These are phyloP conservation scores for Ophion ventricosus DNA, from an alignment of 2,888 invertebrate genomes.

Conservation along the genomic window DNA sequence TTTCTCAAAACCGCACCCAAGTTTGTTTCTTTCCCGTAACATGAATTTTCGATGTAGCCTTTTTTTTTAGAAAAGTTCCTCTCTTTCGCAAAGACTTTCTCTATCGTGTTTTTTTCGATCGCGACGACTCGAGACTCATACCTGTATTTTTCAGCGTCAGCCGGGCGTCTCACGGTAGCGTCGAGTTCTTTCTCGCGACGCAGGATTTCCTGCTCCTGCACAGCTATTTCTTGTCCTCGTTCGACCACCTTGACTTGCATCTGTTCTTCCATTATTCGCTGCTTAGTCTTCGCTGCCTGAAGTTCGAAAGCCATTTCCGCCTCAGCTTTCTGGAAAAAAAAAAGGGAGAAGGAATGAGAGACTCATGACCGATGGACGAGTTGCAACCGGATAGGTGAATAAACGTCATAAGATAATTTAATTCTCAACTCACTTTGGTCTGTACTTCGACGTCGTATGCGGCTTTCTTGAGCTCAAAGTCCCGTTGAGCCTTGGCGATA, in stretches of 20 bases:
- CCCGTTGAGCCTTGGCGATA: slow-evolving; percentile 97
- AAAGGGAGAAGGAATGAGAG: neutral
- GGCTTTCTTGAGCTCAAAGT: slow-evolving; percentile 98
- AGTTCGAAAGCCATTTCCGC: slow-evolving; percentile 96
- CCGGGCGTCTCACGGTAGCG: slow-evolving; percentile 96
- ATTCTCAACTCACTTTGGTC: slow-evolving; percentile 88
- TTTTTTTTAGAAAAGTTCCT: too few species aligned
- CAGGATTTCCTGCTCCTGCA: slow-evolving; percentile 98
- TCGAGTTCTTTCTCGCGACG: slow-evolving; percentile 96
- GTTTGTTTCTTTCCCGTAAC: too few species aligned
- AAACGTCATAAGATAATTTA: slow-evolving; percentile 2
- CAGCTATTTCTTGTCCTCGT: slow-evolving; percentile 95
- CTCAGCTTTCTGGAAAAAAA: slow-evolving; percentile 88
- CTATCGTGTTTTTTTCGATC: neutral
- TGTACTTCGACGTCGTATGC: slow-evolving; percentile 98
- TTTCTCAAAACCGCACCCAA: too few species aligned
- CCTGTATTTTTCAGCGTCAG: slow-evolving; percentile 96
- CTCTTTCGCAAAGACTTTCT: neutral
- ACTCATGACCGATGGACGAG: slow-evolving; percentile 1
- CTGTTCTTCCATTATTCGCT: slow-evolving; percentile 97
- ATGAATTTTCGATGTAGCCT: neutral
- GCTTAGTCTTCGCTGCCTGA: slow-evolving; percentile 97
- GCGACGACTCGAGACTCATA: slow-evolving; percentile 68
- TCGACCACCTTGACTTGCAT: slow-evolving; percentile 98
- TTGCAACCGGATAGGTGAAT: neutral